Conservation (phyloP, 2,113 vertebrate species). For the Okapia johnstoni region DNA sequence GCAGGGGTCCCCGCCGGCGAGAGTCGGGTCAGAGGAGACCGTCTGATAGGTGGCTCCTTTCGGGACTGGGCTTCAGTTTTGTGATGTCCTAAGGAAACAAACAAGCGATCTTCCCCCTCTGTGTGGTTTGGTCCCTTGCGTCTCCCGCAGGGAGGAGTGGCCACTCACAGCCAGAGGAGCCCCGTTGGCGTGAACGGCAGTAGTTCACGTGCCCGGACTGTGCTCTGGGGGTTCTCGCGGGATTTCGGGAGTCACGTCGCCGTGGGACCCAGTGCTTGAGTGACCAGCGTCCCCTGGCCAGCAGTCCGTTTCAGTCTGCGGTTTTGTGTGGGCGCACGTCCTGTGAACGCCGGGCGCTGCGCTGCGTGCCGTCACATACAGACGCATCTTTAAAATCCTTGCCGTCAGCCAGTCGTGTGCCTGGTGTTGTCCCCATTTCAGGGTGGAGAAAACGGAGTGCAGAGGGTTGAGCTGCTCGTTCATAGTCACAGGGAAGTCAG, state of each 20-base stretch:
- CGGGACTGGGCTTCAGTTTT: neutral
- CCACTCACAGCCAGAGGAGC: neutral
- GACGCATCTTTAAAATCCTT: neutral
- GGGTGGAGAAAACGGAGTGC: accelerated
- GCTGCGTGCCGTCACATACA: neutral
- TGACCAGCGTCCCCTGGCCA: accelerated
- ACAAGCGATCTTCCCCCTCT: neutral
- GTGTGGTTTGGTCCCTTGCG: neutral
- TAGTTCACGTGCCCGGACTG: accelerated
- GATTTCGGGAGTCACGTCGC: accelerated
- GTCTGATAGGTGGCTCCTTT: neutral
- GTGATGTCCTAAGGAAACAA: neutral
- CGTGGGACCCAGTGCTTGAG: accelerated
- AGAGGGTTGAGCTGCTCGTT: neutral
- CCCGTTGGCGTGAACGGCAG: accelerated
- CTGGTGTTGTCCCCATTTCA: too few species aligned
- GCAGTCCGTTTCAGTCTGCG: accelerated
- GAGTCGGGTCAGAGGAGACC: neutral
- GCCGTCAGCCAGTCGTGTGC: accelerated
- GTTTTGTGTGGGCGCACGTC: neutral
- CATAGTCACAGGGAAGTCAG: neutral
- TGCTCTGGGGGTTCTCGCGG: neutral
- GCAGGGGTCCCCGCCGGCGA: accelerated
- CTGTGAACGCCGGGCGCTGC: accelerated
- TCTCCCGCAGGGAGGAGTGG: neutral